These are phyloP conservation scores for Mastigias papua DNA, from an alignment of 30 jellyfish, hydroid and myxozoan species.

Conservation along the genomic window DNA sequence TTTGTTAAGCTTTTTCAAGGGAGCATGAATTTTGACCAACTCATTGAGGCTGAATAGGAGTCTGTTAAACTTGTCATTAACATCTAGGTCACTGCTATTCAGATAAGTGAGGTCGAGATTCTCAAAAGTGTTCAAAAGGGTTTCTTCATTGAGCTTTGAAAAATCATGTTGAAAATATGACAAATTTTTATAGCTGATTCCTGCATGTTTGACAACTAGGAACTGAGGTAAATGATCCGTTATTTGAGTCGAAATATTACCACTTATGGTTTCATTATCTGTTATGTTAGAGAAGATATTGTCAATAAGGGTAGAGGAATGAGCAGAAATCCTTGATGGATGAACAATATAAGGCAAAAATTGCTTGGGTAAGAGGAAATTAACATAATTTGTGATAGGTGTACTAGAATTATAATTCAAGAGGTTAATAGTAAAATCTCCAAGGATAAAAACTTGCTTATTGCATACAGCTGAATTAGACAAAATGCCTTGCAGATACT, in stretches of 20 bases:
- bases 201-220: conserved; percentile 76
- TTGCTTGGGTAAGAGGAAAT: background rate
- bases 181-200: conserved; percentile 42
- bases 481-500: conserved; percentile 20
- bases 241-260: conserved; percentile 67
- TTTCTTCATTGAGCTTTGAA: conserved; percentile 45
- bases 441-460: conserved; percentile 54
- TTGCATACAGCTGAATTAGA: conserved; percentile 54
- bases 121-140: conserved; percentile 54
- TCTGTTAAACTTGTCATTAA: conserved; percentile 65
- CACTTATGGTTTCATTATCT: conserved; percentile 66
- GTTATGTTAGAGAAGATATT: conserved; percentile 61
- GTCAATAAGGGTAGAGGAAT: conserved; percentile 73
- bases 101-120: conserved; percentile 43
- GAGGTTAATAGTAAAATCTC: conserved; percentile 35
- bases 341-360: background rate
- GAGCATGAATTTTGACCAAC: conserved; percentile 67
- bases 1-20: conserved; percentile 52
- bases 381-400: conserved; percentile 20
- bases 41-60: conserved; percentile 52
- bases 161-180: conserved; percentile 61
- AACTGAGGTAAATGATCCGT: conserved; percentile 80
- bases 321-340: conserved; percentile 39
- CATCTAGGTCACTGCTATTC: conserved; percentile 45
- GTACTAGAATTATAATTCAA: conserved; percentile 26